Evolutionary conservation across 1,140 invertebrate genomes (phyloP).

Genomic region (Drosophila truncata): DNA sequence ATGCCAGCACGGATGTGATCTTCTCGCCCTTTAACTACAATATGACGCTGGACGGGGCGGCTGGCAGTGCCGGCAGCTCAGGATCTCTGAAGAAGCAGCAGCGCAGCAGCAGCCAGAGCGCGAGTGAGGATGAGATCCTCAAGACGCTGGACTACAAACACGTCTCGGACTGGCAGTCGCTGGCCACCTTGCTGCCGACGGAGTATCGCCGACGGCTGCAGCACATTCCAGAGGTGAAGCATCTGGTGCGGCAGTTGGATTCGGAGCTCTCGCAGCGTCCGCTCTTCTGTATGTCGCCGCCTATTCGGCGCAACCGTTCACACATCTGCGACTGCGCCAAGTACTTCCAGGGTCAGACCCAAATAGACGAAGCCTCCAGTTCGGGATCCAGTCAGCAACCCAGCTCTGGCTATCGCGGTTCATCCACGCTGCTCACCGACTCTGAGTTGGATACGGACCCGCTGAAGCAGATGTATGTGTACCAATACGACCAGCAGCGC

Average conservation of each 20-base stretch:
- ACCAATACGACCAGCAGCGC: conserved; percentile 91
- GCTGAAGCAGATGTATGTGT: conserved; percentile 89
- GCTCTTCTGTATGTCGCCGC: conserved; percentile 89
- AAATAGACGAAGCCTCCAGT: conserved; percentile 86
- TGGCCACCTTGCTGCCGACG: conserved; percentile 93
- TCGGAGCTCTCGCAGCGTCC: conserved; percentile 87
- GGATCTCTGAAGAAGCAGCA: conserved; percentile 62
- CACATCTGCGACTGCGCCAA: conserved; percentile 88
- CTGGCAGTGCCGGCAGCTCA: conserved; percentile 39
- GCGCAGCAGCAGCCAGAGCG: conserved; percentile 90
- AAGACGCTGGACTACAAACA: conserved; percentile 92
- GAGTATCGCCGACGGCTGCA: conserved; percentile 91
- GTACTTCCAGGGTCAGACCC: conserved; percentile 78
- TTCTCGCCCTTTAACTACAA: conserved; percentile 86
- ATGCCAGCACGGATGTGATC: conserved; percentile 88
- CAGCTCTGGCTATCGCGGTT: conserved; percentile 93
- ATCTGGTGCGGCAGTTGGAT: conserved; percentile 81
- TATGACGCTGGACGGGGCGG: conserved; percentile 73
- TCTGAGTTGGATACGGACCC: conserved; percentile 88
- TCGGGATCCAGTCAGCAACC: conserved; percentile 92
- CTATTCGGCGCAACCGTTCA: conserved; percentile 87
- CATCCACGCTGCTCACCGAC: conserved; percentile 92
- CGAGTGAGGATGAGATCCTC: conserved; percentile 91
- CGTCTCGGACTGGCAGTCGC: conserved; percentile 95
- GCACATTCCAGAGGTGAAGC: conserved; percentile 90